These are phyloP conservation scores for Mystacornis crossleyi DNA, from an alignment of 2,113 vertebrate genomes.

Conservation along the genomic window DNA sequence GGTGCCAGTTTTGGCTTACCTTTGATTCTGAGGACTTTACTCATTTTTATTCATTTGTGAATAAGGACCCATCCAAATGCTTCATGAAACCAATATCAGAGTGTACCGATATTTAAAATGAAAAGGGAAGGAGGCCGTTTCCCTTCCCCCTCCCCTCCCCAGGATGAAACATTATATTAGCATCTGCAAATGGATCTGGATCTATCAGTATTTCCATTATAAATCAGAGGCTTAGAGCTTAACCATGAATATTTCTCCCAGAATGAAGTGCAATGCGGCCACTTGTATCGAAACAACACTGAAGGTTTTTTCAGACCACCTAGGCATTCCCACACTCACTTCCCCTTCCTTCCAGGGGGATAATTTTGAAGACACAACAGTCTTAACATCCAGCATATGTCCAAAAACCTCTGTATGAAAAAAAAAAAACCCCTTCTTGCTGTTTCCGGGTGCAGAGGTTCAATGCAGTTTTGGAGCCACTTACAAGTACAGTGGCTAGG, in stretches of 20 bases:
- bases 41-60: constrained; percentile 87
- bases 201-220: constrained; percentile 67
- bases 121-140: constrained; percentile 42
- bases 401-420: not conserved
- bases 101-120: constrained; percentile 69
- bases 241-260: constrained; percentile 60
- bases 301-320: constrained; percentile 25
- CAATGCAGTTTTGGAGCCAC: not conserved
- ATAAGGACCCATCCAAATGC: constrained; percentile 81
- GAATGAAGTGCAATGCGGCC: constrained; percentile 6
- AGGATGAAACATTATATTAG: constrained; percentile 65
- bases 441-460: not conserved
- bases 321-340: not conserved
- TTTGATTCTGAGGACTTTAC: constrained; percentile 84
- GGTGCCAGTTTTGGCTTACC: constrained; percentile 85
- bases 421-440: not conserved
- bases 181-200: constrained; percentile 66
- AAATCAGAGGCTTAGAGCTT: constrained; percentile 57
- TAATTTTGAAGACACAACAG: not conserved
- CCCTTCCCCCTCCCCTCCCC: constrained; percentile 30
- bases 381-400: not conserved
- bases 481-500: not conserved
- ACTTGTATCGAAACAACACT: not conserved
- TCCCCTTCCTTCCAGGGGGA: not conserved
- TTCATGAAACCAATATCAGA: constrained; percentile 78